Percentiles rank a stretch among this genome's conserved stretches.
Evolutionary conservation across 2,113 vertebrate species (phyloP).

Genomic region (Nibea coibor): DNA sequence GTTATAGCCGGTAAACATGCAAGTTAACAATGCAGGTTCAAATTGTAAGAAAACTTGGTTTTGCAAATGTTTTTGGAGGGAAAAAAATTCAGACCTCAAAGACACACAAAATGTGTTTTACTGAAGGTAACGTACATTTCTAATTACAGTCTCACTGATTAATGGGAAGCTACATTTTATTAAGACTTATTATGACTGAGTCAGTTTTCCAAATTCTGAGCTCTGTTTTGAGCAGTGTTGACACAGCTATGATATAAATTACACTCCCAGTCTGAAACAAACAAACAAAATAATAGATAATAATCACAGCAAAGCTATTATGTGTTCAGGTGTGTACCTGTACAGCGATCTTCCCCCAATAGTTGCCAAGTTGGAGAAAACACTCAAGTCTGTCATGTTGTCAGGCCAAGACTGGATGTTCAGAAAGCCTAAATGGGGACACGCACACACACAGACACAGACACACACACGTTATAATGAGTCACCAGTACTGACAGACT

Average conservation of each 20-base stretch:
- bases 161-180: not conserved
- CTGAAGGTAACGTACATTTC: not conserved
- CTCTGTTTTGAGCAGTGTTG: not conserved
- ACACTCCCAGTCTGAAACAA: not conserved
- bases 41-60: too few species aligned
- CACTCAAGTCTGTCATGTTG: constrained; percentile 97
- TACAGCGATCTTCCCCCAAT: constrained; percentile 95
- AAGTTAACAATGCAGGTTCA: too few species aligned
- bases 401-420: constrained; percentile 99
- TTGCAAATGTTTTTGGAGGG: not conserved
- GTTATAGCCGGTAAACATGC: too few species aligned
- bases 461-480: constrained; percentile 43
- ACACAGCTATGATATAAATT: not conserved
- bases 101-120: not conserved
- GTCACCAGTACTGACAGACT: constrained; percentile 29
- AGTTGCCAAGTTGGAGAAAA: constrained; percentile 95
- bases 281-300: too few species aligned
- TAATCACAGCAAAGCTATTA: constrained; percentile 58
- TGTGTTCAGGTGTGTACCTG: constrained; percentile 89
- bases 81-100: not conserved
- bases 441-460: constrained; percentile 38
- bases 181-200: not conserved
- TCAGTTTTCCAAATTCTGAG: too few species aligned
- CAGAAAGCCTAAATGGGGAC: constrained; percentile 87
- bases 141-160: not conserved